Evolutionary conservation across 2,797 vertebrate genomes (phyloP).

Genomic region (Pangasius larnaudii): DNA sequence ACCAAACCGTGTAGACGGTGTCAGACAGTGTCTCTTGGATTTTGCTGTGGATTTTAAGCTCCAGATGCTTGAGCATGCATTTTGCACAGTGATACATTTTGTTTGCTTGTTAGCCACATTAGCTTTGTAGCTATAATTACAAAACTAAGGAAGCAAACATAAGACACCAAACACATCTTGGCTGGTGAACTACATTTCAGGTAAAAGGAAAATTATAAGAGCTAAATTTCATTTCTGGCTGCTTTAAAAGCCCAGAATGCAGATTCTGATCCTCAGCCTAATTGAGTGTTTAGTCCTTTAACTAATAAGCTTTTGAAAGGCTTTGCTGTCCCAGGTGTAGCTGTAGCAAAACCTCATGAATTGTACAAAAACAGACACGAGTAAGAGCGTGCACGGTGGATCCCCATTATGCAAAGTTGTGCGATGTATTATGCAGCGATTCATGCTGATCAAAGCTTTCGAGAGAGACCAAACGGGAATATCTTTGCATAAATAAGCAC

Average conservation of each 20-base stretch:
- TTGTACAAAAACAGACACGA: constrained; percentile 42
- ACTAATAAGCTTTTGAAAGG: constrained; percentile 50
- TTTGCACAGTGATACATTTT: not conserved
- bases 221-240: not conserved
- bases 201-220: not conserved
- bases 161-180: not conserved
- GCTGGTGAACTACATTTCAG: not conserved
- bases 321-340: constrained; percentile 47
- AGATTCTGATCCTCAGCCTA: constrained; percentile 13
- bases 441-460: constrained; percentile 56
- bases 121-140: not conserved
- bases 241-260: not conserved
- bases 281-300: constrained; percentile 45
- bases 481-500: constrained; percentile 55
- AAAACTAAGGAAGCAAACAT: not conserved
- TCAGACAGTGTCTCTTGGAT: not conserved
- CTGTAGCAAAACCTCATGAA: constrained; percentile 34
- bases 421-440: constrained; percentile 52
- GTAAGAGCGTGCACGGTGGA: constrained; percentile 27
- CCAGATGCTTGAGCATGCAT: not conserved
- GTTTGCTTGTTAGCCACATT: not conserved
- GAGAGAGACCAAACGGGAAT: constrained; percentile 48
- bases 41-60: not conserved
- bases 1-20: too few relatives aligned
- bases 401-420: constrained; percentile 56